Base-by-base conservation (phyloP, 2,113 vertebrate genomes). In the Brachypodius melanocephalos region DNA sequence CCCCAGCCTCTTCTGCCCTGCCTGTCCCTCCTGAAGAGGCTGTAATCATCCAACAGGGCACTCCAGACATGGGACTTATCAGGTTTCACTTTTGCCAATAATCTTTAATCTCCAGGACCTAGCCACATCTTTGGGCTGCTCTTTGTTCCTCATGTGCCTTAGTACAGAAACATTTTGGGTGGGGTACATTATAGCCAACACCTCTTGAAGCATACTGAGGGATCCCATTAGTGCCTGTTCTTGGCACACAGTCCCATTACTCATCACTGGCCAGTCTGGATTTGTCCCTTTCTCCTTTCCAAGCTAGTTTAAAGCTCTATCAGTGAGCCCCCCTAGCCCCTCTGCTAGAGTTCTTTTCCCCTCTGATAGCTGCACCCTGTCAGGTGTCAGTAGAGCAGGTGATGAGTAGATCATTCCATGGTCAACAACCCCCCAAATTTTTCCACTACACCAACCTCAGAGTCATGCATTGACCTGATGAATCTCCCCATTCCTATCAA, bases 31-130 rank as follows among this genome's bases (percentile, higher is more conserved):
- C 36, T 34, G 65, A 49, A 42, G 19, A 34, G 24, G 18, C 36
- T 69, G 15, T 34, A 29, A 29, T 5, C 18, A 24, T 34, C 15
- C 43, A 49, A 9, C 18, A 24, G 34, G 14, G 24, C 18, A 49
- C 19, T 42, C 18, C 54, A 49, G 36, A 51, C 17, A 28, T 14
- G n/a, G 29, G 29, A n/a, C 38, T 28, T 14, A n/a, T 6, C 22
- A 59, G 18, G 8, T 49, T 34, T 59, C 24, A 15, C 45, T 49
- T 49, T 10, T 42, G 25, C 38, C 31, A 61, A 3, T 29, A 8
- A 42, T 59, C 19, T 69, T 0, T 0, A 19, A 34, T 29, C 36
- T 51, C 19, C 0, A 2, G 20, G 19, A 34, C 15, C 12, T 24
- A 16, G 45, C 25, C 19, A 51, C 42, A 43, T 19, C 36, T 24